Conservation (phyloP, 2,113 vertebrate genomes). For the Brachypteracias leptosomus region DNA sequence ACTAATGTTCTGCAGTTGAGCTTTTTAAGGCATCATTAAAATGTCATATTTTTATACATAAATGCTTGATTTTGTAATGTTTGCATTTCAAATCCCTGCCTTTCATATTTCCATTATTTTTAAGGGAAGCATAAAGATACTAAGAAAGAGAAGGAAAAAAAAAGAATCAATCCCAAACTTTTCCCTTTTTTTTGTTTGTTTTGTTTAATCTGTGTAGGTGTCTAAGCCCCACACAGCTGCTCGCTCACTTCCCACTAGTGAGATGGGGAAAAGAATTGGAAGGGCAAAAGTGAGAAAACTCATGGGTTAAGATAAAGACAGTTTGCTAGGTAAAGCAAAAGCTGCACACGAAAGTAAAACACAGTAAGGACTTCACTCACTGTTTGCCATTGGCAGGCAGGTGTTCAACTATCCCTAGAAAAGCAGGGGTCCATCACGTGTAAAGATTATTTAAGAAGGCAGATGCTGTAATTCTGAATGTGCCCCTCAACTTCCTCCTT, state of each 20-base stretch:
- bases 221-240: fast-evolving
- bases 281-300: not conserved
- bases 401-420: not conserved
- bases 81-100: not conserved
- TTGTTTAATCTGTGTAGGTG: not conserved
- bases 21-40: not conserved
- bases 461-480: fast-evolving
- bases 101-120: not conserved
- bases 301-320: not conserved
- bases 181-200: not conserved
- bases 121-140: not conserved
- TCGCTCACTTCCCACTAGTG: not conserved
- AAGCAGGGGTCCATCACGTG: not conserved
- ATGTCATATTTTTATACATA: not conserved
- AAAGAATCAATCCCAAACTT: not conserved
- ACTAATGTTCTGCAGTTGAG: not conserved
- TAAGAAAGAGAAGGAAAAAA: not conserved
- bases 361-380: not conserved
- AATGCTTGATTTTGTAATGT: not conserved
- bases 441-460: not conserved
- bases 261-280: not conserved
- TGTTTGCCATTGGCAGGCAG: no score
- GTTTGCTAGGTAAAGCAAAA: not conserved
- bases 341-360: fast-evolving
- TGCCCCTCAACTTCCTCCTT: not conserved